phyloP scores from a whole-genome alignment of 2,888 invertebrate genomes.

The Apeira syringaria region DNA sequence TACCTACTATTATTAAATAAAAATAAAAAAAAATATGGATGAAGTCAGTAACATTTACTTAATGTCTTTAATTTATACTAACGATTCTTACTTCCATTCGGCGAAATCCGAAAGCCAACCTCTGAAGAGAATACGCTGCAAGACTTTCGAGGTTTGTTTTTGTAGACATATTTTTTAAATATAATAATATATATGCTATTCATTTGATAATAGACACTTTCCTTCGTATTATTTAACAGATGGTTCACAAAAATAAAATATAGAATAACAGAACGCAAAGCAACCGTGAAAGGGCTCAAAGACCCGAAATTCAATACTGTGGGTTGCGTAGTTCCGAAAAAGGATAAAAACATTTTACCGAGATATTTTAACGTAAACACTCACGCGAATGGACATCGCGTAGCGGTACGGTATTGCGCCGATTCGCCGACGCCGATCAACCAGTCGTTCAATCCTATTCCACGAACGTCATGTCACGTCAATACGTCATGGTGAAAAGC shows the following conservation, averaged over 20 bases:
- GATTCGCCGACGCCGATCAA: slow-evolving; percentile 36
- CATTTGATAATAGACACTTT: no score
- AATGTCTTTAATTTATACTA: no score
- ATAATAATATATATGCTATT: no score
- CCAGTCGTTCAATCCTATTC: slow-evolving; percentile 51
- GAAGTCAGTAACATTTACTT: no score
- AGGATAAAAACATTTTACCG: slow-evolving; percentile 8
- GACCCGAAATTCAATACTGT: slow-evolving; percentile 4
- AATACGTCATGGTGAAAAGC: slow-evolving; percentile 42
- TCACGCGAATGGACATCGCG: slow-evolving; percentile 26
- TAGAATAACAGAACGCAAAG: slow-evolving; percentile 7
- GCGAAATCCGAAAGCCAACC: no score
- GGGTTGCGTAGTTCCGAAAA: slow-evolving; percentile 2
- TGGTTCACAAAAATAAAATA: slow-evolving; percentile 5
- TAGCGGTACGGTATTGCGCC: slow-evolving; percentile 50
- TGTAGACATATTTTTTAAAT: no score
- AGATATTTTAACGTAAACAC: slow-evolving; percentile 6
- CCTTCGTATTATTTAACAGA: neutral
- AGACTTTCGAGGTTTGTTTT: no score
- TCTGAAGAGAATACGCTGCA: no score
- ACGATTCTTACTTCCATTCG: no score
- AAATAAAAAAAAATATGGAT: no score
- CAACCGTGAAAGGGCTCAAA: slow-evolving; percentile 14
- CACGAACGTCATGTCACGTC: slow-evolving; percentile 58
- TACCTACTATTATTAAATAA: no score